These are phyloP conservation scores for Okapia johnstoni DNA, from an alignment of 2,113 vertebrate species.

Conservation along the genomic window DNA sequence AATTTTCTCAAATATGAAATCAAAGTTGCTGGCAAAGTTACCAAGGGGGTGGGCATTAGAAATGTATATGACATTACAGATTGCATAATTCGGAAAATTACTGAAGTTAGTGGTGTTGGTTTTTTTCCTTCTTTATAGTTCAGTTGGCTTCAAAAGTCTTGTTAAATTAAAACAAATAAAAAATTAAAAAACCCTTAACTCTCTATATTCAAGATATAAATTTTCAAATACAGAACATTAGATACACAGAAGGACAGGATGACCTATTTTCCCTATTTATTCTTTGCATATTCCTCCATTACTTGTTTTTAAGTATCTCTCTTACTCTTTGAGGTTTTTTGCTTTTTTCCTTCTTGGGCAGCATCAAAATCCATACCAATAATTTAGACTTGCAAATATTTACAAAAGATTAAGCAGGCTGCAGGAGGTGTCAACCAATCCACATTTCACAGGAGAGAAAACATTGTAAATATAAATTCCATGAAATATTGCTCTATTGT, in stretches of 20 bases:
- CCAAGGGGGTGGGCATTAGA: not conserved
- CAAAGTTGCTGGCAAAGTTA: not conserved
- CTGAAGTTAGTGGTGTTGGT: not conserved
- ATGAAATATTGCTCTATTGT: slow-evolving; percentile 50
- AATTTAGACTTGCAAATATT: slow-evolving; percentile 54
- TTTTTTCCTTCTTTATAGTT: not conserved
- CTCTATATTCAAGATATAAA: not conserved
- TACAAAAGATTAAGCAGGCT: slow-evolving; percentile 48
- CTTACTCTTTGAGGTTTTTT: not conserved
- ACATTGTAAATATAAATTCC: slow-evolving; percentile 41
- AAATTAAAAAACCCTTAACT: not conserved
- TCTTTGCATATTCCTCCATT: not conserved
- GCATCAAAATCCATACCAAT: not conserved
- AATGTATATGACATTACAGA: not conserved
- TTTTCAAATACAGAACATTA: not conserved
- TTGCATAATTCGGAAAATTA: not conserved
- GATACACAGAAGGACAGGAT: not conserved
- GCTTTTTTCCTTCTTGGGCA: not conserved
- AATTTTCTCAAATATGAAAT: not conserved
- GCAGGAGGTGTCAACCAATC: not conserved
- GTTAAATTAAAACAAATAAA: not conserved
- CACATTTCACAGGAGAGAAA: slow-evolving; percentile 14
- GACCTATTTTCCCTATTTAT: not conserved
- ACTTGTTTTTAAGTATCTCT: not conserved
- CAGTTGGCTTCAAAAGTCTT: not conserved